phyloP scores from a whole-genome alignment of 2,888 invertebrate genomes.

The Nemotelus nigrinus region DNA sequence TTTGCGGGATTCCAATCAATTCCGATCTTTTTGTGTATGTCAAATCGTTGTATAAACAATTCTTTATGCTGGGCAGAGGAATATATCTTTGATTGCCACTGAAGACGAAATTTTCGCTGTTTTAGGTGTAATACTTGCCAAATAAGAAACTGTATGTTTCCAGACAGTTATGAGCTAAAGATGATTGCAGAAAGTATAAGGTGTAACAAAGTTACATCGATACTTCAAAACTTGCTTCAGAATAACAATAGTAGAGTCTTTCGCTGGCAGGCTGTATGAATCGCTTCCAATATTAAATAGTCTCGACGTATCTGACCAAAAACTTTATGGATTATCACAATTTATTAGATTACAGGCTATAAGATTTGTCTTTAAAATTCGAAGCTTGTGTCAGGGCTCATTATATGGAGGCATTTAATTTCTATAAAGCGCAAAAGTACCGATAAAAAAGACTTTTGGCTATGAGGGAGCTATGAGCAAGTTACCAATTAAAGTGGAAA shows the following conservation, averaged over 20 bases:
- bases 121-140: not conserved
- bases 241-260: not conserved
- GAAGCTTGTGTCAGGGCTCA: not conserved
- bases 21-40: not conserved
- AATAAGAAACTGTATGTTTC: not conserved
- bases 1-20: too few species aligned
- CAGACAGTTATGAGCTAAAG: not conserved
- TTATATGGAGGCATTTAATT: not conserved
- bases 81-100: not conserved
- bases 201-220: not conserved
- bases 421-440: not conserved
- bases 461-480: not conserved
- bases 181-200: not conserved
- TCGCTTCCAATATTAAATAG: not conserved
- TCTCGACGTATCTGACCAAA: not conserved
- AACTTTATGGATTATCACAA: not conserved
- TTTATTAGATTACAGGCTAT: not conserved
- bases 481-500: not conserved
- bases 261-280: not conserved
- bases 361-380: not conserved
- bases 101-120: not conserved
- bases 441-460: not conserved
- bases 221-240: conserved; percentile 2
- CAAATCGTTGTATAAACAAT: not conserved
- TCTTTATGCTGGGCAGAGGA: not conserved